Evolutionary conservation across 2,113 vertebrate species (phyloP).

Genomic region (Seriola aureovittata): DNA sequence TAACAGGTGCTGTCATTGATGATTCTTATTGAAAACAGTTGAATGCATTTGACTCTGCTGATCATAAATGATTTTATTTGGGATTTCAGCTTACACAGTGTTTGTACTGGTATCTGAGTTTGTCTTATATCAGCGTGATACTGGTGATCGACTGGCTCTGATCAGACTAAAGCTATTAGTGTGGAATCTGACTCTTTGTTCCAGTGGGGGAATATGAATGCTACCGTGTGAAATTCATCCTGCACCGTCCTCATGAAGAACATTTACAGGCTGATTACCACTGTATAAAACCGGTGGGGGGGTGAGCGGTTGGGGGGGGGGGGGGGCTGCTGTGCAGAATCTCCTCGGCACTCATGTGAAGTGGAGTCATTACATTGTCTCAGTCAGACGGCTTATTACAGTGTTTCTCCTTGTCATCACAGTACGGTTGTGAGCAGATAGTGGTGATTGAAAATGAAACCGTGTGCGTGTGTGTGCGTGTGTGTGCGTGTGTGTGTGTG

Average conservation of each 20-base stretch:
- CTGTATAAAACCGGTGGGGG: conserved; percentile 23
- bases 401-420: conserved; percentile 36
- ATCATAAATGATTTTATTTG: too few relatives aligned
- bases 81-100: too few relatives aligned
- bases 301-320: neutral
- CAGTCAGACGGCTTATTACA: conserved; percentile 48
- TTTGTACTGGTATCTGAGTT: too few relatives aligned
- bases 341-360: conserved; percentile 39
- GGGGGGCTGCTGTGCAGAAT: neutral
- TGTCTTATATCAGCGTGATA: too few relatives aligned
- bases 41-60: too few relatives aligned
- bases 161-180: neutral
- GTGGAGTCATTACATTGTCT: conserved; percentile 53
- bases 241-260: conserved; percentile 7
- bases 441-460: conserved; percentile 51
- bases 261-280: conserved; percentile 25
- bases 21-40: too few relatives aligned
- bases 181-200: neutral
- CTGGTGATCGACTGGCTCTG: neutral
- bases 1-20: too few relatives aligned
- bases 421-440: conserved; percentile 13
- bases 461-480: neutral
- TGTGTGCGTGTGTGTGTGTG: too few relatives aligned
- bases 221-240: neutral
- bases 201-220: neutral